Base-by-base conservation (phyloP, 1,140 invertebrate genomes). In the Drosophila leontia region DNA sequence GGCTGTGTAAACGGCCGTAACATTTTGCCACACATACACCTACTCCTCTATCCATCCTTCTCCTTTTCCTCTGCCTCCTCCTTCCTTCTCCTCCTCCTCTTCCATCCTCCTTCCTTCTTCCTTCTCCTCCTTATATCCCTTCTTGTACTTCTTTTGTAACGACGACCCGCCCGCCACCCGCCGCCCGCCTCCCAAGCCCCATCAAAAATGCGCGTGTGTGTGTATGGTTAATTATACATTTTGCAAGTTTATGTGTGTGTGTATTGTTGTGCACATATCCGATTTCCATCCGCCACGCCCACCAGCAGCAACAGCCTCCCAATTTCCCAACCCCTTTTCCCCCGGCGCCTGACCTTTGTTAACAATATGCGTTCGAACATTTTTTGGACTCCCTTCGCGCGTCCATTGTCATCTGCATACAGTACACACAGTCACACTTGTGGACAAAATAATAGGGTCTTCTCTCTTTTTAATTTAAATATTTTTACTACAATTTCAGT, bases 221-320 rank as follows among this genome's bases (percentile, higher is more conserved):
- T 86, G 79, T 85, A 67, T 82, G 82, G 82, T 81, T 85, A 85
- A 85, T 85, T 85, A 85, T 85, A 85, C 82, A 85, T 85, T 86
- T 86, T 82, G 74, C 82, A 86, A 75, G 70, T 68, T 56, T 42
- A 7, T 23, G 17, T 42, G 34, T 51, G 48, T 51, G 64, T 78
- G 60, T 53, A 48, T 57, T 41, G 59, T 55, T 75, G 68, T 78
- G 63, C 69, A 79, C 80, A 79, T 87, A 86, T 86, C 83, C 82
- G 80, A 86, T 87, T 82, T 82, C 70, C 58, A 53, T 48, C 63
- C 42, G 57, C 42, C 37, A 57, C 44, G 23, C 42, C 59, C 45
- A 37, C 34, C 34, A 35, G 51, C 50, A 48, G 47, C 48, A 48
- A 13, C 45, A 47, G 45, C 15, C 48, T 23, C 51, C 51, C 51